Percentiles rank a stretch among this genome's conserved stretches.
These are phyloP conservation scores for Eupithecia subumbrata DNA, from an alignment of 2,888 invertebrate species.

Conservation along the genomic window DNA sequence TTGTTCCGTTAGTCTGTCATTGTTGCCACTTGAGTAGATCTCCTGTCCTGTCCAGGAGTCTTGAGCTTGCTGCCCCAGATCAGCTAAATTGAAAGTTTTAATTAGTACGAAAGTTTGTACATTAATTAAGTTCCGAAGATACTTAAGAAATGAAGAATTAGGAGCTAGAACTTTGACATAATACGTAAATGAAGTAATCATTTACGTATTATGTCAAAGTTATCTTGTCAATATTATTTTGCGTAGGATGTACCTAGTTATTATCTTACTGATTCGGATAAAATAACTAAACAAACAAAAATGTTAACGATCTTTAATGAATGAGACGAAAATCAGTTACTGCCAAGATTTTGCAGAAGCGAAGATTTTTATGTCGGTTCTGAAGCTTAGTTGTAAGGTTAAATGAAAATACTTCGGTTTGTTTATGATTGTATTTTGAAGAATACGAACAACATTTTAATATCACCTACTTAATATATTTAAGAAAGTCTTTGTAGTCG, in stretches of 20 bases:
- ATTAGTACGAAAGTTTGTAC: conserved; percentile 18
- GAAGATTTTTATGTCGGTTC: background rate
- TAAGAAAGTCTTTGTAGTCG: background rate
- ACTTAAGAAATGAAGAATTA: too few relatives aligned
- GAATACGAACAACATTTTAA: conserved; percentile 1
- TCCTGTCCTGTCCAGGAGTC: conserved; percentile 38
- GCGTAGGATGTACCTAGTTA: background rate
- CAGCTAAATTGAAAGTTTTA: conserved; percentile 49
- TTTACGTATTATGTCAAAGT: background rate
- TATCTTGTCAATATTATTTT: background rate
- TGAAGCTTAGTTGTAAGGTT: conserved; percentile 17
- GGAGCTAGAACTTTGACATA: background rate
- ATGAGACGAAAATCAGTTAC: background rate
- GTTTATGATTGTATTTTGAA: conserved; percentile 23
- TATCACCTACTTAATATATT: background rate
- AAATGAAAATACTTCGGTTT: conserved; percentile 34
- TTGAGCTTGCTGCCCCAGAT: conserved; percentile 46
- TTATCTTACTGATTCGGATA: background rate
- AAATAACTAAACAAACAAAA: too few relatives aligned
- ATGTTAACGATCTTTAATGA: background rate
- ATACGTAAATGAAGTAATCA: too few relatives aligned
- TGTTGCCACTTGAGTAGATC: conserved; percentile 23
- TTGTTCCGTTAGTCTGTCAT: conserved; percentile 35
- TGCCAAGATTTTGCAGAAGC: conserved; percentile 14
- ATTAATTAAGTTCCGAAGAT: background rate